Evolutionary conservation across 2,113 vertebrate species (phyloP).

Genomic region (Lophura nycthemera): DNA sequence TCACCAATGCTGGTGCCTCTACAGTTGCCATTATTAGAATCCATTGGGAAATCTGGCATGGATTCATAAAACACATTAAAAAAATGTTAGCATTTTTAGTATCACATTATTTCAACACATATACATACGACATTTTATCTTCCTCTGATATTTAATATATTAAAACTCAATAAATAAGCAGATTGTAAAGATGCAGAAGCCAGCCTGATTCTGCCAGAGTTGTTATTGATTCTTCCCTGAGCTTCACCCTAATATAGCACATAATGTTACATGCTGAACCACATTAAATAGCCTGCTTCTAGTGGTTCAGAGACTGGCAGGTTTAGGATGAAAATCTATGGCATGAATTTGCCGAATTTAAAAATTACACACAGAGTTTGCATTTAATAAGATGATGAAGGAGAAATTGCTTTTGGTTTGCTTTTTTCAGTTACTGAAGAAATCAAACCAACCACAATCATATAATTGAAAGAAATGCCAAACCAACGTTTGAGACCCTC

Average conservation of each 20-base stretch:
- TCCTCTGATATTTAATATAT: neutral
- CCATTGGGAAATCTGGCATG: slow-evolving; percentile 90
- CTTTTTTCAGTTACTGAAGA: slow-evolving; percentile 30
- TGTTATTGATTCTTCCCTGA: neutral
- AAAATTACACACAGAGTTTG: neutral
- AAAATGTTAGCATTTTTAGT: slow-evolving; percentile 52
- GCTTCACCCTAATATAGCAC: neutral
- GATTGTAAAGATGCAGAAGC: neutral
- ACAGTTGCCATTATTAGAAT: slow-evolving; percentile 91
- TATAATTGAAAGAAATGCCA: slow-evolving; percentile 4
- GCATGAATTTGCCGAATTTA: neutral
- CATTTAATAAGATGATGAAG: slow-evolving; percentile 36
- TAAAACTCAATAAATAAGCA: neutral
- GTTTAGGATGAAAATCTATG: neutral
- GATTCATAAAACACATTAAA: slow-evolving; percentile 72
- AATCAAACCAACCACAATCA: slow-evolving; percentile 26
- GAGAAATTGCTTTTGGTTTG: slow-evolving; percentile 34
- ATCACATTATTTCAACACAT: neutral
- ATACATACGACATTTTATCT: neutral
- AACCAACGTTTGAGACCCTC: slow-evolving; percentile 23
- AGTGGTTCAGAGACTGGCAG: neutral
- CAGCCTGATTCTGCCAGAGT: neutral
- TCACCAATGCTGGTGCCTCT: slow-evolving; percentile 84
- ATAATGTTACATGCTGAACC: neutral
- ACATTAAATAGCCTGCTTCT: neutral